Evolutionary conservation across 2,797 vertebrate genomes (phyloP), one percentile per base, ranked within the genome.

Genomic region (Lutjanus campechanus): DNA sequence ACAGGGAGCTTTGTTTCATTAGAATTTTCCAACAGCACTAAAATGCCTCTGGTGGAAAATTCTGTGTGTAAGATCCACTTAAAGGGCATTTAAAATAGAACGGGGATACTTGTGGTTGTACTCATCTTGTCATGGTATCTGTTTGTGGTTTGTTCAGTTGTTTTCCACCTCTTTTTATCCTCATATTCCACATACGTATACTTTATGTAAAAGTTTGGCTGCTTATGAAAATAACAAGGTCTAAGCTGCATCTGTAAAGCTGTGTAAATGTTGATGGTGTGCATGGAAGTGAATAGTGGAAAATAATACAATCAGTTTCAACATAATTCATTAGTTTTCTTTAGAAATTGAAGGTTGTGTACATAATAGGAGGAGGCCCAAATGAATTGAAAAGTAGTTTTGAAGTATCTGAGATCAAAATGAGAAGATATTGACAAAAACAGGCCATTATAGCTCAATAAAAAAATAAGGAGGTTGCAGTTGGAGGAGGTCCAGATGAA

Each of bases 1-100:
- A 85, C 54, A 65, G 49, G n/a, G 41, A 66, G 69, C 66, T 66
- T 88, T 84, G 84, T 91, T 87, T 90, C 73, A 89, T 87, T 88
- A 79, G 62, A 77, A 77, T 74, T 73, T 84, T 75, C 72, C 67
- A 85, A 36, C 43, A 13, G 61, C 62, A 47, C 53, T 79, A 60
- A 81, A 89, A 78, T 50, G 77, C 75, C 81, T 61, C 75, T 29
- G 75, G 83, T 87, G 74, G 49, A 79, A 74, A 64, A 76, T 87
- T 80, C 54, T 62, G 43, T 64, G 40, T 59, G 60, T 36, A 47
- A 66, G 76, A 82, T 84, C 61, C 67, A 82, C 83, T 86, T 87
- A 86, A 87, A 82, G 56, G 74, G 46, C 74, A 75, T 86, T 87
- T 67, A 49, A 72, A 87, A 73, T 74, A 22, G 55, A 74, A 60